A percentile compares a stretch with the other conserved stretches of the same genome.
Conservation (phyloP, 2,797 vertebrate species). For the Galagoides demidoff region DNA sequence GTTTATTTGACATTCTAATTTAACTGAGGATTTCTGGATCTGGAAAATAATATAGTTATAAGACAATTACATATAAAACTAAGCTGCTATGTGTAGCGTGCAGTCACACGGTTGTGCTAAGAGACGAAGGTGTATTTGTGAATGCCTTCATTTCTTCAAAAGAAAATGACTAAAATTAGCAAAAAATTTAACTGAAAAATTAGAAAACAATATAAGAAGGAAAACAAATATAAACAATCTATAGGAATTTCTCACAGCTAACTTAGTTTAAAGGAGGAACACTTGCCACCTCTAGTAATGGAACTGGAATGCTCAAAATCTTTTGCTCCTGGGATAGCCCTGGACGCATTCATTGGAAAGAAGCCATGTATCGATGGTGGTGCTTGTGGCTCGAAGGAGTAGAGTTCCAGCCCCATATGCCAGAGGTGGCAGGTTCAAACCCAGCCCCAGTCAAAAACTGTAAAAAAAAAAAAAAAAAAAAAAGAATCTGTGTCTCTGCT, state of each 20-base stretch:
- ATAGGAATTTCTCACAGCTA: background rate
- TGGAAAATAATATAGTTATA: background rate
- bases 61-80: background rate
- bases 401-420: too few species aligned
- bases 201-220: constrained; percentile 28
- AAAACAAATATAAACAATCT: background rate
- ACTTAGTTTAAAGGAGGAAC: background rate
- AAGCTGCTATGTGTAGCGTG: background rate
- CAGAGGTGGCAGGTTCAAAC: too few species aligned
- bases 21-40: background rate
- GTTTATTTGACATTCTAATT: constrained; percentile 23
- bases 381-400: too few species aligned
- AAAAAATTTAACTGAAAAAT: background rate
- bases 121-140: background rate
- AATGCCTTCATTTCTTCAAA: constrained; percentile 32
- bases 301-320: too few species aligned
- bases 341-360: too few species aligned
- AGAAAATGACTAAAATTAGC: constrained; percentile 5
- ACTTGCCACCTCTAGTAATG: background rate
- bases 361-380: too few species aligned
- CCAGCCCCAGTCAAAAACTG: too few species aligned
- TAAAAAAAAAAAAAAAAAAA: too few species aligned
- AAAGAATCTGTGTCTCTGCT: background rate
- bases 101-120: background rate
- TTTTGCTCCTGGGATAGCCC: too few species aligned